Conservation (phyloP, 2,888 invertebrate genomes). For the Rhagonycha lutea region DNA sequence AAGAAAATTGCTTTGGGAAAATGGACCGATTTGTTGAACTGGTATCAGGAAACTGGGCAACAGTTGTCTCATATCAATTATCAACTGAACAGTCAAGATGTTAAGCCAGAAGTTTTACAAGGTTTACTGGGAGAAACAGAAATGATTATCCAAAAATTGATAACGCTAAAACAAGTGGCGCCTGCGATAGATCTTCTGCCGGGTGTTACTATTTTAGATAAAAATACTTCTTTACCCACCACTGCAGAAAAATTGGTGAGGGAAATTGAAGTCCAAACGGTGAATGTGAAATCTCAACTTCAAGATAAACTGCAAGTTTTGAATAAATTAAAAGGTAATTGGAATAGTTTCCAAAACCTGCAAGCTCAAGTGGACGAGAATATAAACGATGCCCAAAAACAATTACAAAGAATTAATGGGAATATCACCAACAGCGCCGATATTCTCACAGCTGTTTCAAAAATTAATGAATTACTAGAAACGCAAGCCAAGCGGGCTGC, state of each 20-base stretch:
- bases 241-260: slow-evolving; percentile 74
- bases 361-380: slow-evolving; percentile 72
- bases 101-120: slow-evolving; percentile 71
- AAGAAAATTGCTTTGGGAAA: slow-evolving; percentile 77
- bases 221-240: slow-evolving; percentile 69
- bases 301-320: slow-evolving; percentile 69
- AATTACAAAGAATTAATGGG: slow-evolving; percentile 62
- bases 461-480: slow-evolving; percentile 59
- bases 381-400: slow-evolving; percentile 63
- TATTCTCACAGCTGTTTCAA: slow-evolving; percentile 57
- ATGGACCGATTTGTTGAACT: slow-evolving; percentile 81
- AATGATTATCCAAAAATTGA: slow-evolving; percentile 67
- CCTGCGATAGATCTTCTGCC: slow-evolving; percentile 70
- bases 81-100: slow-evolving; percentile 76
- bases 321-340: slow-evolving; percentile 73
- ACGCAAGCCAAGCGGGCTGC: slow-evolving; percentile 64
- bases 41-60: slow-evolving; percentile 79
- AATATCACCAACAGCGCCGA: slow-evolving; percentile 56
- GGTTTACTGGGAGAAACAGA: slow-evolving; percentile 72
- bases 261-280: slow-evolving; percentile 73
- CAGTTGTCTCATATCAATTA: slow-evolving; percentile 81
- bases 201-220: slow-evolving; percentile 71
- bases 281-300: slow-evolving; percentile 68
- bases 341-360: slow-evolving; percentile 76
- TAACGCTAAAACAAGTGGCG: slow-evolving; percentile 72